These are phyloP conservation scores for Drosophila repleta DNA, from an alignment of 1,140 invertebrate species.

Conservation along the genomic window DNA sequence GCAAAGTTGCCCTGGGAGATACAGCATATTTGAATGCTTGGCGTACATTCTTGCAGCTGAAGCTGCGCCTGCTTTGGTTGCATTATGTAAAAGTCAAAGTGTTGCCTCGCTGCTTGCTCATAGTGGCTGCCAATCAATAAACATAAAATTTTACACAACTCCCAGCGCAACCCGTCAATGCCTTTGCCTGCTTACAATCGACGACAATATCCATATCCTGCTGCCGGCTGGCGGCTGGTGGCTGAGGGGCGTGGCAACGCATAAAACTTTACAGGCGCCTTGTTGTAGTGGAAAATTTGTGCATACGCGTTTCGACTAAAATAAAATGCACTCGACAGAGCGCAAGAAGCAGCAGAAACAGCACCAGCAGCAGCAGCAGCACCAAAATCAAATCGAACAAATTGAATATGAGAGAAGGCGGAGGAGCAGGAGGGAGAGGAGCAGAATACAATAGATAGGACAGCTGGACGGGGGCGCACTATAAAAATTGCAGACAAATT, in stretches of 20 bases:
- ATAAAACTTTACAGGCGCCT: constrained; percentile 74
- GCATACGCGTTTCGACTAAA: constrained; percentile 70
- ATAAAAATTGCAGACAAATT: constrained; percentile 80
- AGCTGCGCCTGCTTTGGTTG: constrained; percentile 11
- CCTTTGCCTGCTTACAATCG: constrained; percentile 37
- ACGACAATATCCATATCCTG: constrained; percentile 49
- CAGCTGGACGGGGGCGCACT: constrained; percentile 10
- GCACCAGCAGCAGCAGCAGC: constrained; percentile 50
- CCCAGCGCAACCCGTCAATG: neutral
- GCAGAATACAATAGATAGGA: neutral
- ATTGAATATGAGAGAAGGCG: constrained; percentile 64
- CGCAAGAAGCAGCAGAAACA: constrained; percentile 34
- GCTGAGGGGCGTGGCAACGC: constrained; percentile 34
- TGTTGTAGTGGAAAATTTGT: constrained; percentile 68
- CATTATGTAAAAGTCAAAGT: constrained; percentile 53
- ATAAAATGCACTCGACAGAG: constrained; percentile 65
- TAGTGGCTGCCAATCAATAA: constrained; percentile 69
- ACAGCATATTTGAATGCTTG: neutral
- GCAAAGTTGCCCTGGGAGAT: neutral
- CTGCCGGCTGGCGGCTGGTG: neutral
- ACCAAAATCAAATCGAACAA: constrained; percentile 78
- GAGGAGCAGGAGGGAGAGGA: neutral
- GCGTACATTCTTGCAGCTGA: neutral
- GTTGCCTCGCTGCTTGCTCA: constrained; percentile 33
- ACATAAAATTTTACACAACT: constrained; percentile 66